A percentile compares a stretch with the other conserved stretches of the same genome.
phyloP scores from a whole-genome alignment of 2,888 invertebrate species.

The Stratiomys singularior region DNA sequence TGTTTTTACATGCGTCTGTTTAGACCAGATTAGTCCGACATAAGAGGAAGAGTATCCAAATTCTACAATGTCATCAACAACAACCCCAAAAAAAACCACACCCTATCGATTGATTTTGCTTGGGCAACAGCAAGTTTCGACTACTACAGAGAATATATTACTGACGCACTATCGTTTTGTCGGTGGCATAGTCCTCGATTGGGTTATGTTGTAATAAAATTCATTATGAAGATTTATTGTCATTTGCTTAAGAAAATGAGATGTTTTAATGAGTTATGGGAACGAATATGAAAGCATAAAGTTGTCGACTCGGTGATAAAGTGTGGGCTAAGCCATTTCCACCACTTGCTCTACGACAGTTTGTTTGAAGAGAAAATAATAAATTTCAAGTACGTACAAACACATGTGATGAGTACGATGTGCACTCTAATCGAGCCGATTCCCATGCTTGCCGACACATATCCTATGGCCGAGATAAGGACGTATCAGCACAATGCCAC shows the following conservation, averaged over 20 bases:
- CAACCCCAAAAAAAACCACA: conserved; percentile 2
- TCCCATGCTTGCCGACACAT: no score
- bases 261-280: not conserved
- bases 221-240: not conserved
- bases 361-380: no score
- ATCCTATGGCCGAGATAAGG: not conserved
- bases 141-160: not conserved
- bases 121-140: no score
- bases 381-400: no score
- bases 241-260: not conserved
- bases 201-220: not conserved
- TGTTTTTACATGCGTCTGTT: not conserved
- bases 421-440: no score
- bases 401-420: no score
- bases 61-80: not conserved
- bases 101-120: conserved; percentile 6
- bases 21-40: not conserved
- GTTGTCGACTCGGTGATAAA: no score
- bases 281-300: not conserved
- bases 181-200: not conserved
- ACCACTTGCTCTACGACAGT: not conserved
- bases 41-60: not conserved
- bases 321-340: not conserved
- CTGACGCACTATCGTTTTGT: not conserved
- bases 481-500: not conserved